Conservation (phyloP, 2,113 vertebrate species). For the Apus apus region DNA sequence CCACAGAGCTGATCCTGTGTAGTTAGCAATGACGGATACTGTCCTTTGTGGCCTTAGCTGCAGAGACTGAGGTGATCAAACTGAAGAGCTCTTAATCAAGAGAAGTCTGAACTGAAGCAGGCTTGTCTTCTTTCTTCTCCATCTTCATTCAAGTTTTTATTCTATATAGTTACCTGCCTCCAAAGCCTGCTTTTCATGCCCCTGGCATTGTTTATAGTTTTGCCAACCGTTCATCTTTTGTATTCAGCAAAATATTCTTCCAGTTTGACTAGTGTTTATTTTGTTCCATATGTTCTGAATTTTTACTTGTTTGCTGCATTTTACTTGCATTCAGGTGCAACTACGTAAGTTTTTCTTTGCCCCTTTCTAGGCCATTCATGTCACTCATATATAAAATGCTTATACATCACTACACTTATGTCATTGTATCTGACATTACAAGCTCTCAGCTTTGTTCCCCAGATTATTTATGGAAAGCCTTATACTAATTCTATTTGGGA, state of each 20-base stretch:
- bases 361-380: background rate
- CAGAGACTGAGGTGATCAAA: background rate
- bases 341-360: fast-evolving
- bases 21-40: background rate
- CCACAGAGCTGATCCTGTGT: background rate
- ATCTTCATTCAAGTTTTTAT: background rate
- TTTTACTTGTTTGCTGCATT: background rate
- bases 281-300: background rate
- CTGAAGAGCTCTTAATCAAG: background rate
- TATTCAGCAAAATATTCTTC: background rate
- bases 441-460: background rate
- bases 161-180: background rate
- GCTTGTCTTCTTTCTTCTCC: background rate
- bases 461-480: background rate
- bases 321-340: background rate
- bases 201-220: background rate
- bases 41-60: background rate
- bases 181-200: background rate
- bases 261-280: background rate
- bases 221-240: background rate
- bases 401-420: background rate
- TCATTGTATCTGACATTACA: background rate
- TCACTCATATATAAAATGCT: background rate
- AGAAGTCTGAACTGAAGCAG: background rate
- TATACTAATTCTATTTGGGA: background rate